A percentile compares a stretch with the other conserved stretches of the same genome.
Evolutionary conservation across 2,113 vertebrate genomes (phyloP).

Genomic region (Actinemys pallida): DNA sequence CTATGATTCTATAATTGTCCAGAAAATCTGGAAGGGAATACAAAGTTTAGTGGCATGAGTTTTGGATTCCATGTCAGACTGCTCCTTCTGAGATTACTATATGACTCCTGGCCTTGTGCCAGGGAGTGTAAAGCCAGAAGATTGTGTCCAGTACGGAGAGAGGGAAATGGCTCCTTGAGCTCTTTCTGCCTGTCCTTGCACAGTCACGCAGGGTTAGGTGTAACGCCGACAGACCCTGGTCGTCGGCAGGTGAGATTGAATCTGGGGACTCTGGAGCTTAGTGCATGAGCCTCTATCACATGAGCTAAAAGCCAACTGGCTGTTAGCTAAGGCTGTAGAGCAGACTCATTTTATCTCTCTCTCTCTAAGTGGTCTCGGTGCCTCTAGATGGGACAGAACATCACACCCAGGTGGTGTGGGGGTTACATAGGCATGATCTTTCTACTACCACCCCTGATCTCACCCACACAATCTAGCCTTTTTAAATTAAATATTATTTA

Average conservation of each 20-base stretch:
- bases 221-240: no score
- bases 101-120: background rate
- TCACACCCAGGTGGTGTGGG: no score
- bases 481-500: background rate
- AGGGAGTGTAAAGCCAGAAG: background rate
- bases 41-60: background rate
- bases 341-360: no score
- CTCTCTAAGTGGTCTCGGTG: no score
- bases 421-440: background rate
- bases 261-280: no score
- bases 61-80: background rate
- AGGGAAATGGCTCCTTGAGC: background rate
- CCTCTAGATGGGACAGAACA: no score
- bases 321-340: no score
- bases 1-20: background rate
- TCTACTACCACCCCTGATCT: background rate
- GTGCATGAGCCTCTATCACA: no score
- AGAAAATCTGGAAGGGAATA: background rate
- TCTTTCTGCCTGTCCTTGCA: background rate
- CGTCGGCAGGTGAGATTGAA: no score
- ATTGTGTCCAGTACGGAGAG: background rate
- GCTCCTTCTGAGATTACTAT: background rate
- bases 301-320: no score
- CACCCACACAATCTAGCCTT: background rate
- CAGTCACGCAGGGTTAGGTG: accelerated